Evolutionary conservation across 2,797 vertebrate genomes (phyloP), one percentile per base, ranked within the genome.

Genomic region (Acanthurus lineatus): DNA sequence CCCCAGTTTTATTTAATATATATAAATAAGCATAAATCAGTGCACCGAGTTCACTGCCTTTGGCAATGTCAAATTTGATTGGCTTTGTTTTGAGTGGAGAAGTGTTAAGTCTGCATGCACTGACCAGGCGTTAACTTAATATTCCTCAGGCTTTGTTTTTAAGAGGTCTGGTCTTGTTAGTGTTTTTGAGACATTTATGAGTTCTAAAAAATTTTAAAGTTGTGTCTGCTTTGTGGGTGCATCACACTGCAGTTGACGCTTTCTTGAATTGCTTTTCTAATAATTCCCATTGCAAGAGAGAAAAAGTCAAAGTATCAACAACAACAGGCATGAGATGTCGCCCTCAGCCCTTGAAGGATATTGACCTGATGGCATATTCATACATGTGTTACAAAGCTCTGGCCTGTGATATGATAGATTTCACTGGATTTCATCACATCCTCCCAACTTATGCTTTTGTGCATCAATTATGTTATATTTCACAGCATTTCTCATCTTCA

Each of bases 341-440:
- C 51, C 62, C 57, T 52, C 49, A 64, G 65, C 49, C 69, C 59
- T 77, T 73, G 28, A 79, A 63, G 72, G 22, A 49, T 59, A 72
- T 63, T 68, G 74, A 83, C 63, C 80, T 66, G 22, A 66, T 84
- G 67, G 47, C 40, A 69, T 77, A 77, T 83, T 65, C 65, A 60
- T 54, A 40, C 72, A 63, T 74, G 35, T 63, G 58, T 8, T 45
- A 61, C 14, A 25, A 76, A 83, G 77, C 9, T 14, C 57, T 44
- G 12, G 56, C 10, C 76, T 69, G 22, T 63, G 68, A 82, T 68
- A 20, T 22, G 9, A 69, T 60, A 35, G 35, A 78, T 91, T 90
- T 87, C 86, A 68, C 6, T 16, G 69, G 73, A 72, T 89, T 89
- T 83, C 86, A 86, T 90, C 90, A 89, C 35, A 70, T 76, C 35